Percentiles rank a stretch among this genome's conserved stretches.
Conservation (phyloP, 2,888 invertebrate genomes). For the Conomelus anceps region DNA sequence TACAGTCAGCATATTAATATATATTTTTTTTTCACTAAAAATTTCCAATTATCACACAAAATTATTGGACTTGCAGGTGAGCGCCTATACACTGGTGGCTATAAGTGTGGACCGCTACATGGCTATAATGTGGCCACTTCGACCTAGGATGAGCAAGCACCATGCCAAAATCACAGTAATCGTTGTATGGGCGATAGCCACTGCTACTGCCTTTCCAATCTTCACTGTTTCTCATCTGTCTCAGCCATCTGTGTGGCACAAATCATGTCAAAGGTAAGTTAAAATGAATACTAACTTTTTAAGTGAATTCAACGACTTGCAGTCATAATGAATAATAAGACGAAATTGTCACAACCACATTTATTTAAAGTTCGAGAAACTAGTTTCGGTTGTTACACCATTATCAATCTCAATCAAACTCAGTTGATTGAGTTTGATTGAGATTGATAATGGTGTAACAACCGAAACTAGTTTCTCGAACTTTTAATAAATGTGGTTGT, state of each 20-base stretch:
- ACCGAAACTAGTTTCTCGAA: too few relatives aligned
- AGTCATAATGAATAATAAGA: too few relatives aligned
- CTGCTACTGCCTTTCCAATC: conserved; percentile 69
- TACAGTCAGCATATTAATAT: too few relatives aligned
- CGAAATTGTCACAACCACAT: too few relatives aligned
- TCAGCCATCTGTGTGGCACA: conserved; percentile 56
- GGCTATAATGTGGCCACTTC: conserved; percentile 82
- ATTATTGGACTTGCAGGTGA: conserved; percentile 49
- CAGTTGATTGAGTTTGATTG: too few relatives aligned
- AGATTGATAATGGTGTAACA: too few relatives aligned
- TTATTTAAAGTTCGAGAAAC: too few relatives aligned
- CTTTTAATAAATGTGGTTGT: too few relatives aligned
- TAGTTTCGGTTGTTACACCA: too few relatives aligned
- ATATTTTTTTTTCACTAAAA: too few relatives aligned
- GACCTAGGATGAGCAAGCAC: conserved; percentile 69
- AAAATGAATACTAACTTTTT: not conserved
- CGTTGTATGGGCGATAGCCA: conserved; percentile 66
- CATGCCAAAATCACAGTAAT: conserved; percentile 62
- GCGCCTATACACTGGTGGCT: conserved; percentile 84
- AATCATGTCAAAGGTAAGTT: conserved; percentile 28
- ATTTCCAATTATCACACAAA: not conserved
- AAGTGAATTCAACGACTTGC: too few relatives aligned
- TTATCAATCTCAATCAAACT: too few relatives aligned
- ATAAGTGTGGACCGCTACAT: conserved; percentile 86
- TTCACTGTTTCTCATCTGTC: conserved; percentile 61